These are phyloP conservation scores for Orchestes rusci DNA, from an alignment of 2,888 invertebrate genomes.

Conservation along the genomic window DNA sequence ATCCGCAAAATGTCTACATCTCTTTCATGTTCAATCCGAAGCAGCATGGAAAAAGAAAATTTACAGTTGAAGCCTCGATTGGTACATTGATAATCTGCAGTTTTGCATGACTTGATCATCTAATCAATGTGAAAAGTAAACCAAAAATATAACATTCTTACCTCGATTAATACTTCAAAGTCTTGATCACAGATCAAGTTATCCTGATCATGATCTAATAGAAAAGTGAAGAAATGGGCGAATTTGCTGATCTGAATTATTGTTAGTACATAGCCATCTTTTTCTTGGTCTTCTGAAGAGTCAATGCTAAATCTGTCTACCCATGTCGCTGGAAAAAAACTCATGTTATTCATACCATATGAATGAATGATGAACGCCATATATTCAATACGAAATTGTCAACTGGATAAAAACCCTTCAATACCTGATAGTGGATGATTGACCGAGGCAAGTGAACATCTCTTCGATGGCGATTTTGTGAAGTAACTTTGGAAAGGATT, in stretches of 20 bases:
- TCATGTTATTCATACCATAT: not conserved
- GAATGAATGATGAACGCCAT: too few species aligned
- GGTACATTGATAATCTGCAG: too few species aligned
- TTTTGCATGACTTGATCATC: too few species aligned
- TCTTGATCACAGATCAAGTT: conserved; percentile 64
- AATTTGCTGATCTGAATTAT: conserved; percentile 62
- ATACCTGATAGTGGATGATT: too few species aligned
- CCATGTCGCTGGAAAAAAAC: conserved; percentile 56
- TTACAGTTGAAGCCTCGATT: too few species aligned
- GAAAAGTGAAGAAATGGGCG: conserved; percentile 62
- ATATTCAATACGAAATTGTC: too few species aligned
- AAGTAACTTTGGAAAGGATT: too few species aligned
- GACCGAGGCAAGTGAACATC: too few species aligned
- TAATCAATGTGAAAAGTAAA: too few species aligned
- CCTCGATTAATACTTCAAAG: conserved; percentile 62
- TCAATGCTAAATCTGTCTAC: conserved; percentile 66
- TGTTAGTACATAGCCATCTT: conserved; percentile 53
- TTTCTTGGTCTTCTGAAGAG: conserved; percentile 45
- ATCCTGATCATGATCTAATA: conserved; percentile 65
- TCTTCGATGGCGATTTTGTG: too few species aligned
- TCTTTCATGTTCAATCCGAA: conserved; percentile 39
- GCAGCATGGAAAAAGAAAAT: conserved; percentile 36
- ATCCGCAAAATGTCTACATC: conserved; percentile 66
- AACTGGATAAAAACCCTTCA: too few species aligned
- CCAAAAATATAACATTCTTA: conserved; percentile 35